Percentiles rank a stretch among this genome's conserved stretches.
Evolutionary conservation across 2,797 vertebrate species (phyloP).

Genomic region (Pseudomugil tenellus): DNA sequence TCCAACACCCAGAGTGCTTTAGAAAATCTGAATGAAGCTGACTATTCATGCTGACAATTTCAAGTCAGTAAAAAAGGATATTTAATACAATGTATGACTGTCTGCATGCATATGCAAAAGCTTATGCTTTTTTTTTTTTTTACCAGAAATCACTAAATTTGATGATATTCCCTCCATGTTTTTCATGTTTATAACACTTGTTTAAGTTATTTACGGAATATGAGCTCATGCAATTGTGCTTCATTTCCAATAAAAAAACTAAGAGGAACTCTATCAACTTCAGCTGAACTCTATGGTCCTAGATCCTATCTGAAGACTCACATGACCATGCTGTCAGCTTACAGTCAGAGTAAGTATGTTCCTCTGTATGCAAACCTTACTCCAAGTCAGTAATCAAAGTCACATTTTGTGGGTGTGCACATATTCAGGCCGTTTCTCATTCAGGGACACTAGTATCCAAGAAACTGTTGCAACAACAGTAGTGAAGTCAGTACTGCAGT

Average conservation of each 20-base stretch:
- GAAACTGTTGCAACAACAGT: conserved; percentile 54
- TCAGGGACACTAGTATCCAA: conserved; percentile 47
- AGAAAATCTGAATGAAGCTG: conserved; percentile 60
- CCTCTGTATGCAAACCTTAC: conserved; percentile 32
- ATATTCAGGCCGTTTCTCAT: conserved; percentile 31
- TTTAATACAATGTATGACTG: conserved; percentile 56
- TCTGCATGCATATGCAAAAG: not conserved
- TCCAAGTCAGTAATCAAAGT: conserved; percentile 52
- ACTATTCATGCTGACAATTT: conserved; percentile 55
- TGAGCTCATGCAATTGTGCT: not conserved
- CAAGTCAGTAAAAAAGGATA: conserved; percentile 40
- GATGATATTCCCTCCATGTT: conserved; percentile 6
- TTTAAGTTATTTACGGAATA: not conserved
- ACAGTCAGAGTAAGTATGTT: conserved; percentile 32
- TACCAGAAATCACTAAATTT: conserved; percentile 21
- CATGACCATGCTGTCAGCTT: conserved; percentile 46
- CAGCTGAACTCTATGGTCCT: conserved; percentile 24
- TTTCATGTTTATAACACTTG: not conserved
- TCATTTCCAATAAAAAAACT: conserved; percentile 6
- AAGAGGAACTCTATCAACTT: conserved; percentile 17
- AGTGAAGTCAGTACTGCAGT: conserved; percentile 42
- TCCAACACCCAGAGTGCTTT: conserved; percentile 57
- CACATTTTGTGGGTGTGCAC: conserved; percentile 49
- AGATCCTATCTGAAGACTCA: conserved; percentile 39
- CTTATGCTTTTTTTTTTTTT: conserved; percentile 29